These are phyloP conservation scores for Hassar affinis DNA, from an alignment of 2,113 vertebrate species.

Conservation along the genomic window DNA sequence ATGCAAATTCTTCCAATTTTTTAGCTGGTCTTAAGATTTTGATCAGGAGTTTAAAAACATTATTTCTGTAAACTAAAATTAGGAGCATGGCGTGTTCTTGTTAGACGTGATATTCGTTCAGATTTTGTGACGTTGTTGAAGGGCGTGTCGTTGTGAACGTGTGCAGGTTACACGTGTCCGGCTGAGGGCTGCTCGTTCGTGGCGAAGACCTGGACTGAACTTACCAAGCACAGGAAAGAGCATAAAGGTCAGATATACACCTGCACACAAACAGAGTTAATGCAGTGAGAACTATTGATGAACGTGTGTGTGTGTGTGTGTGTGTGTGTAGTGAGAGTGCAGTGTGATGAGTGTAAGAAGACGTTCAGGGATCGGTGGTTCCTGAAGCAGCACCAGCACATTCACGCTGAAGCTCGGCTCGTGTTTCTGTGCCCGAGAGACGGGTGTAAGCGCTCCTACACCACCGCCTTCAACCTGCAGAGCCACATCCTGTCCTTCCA, in stretches of 20 bases:
- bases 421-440: constrained; percentile 80
- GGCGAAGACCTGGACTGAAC: constrained; percentile 88
- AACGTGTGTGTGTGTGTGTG: not conserved
- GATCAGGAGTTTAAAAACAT: too few species aligned
- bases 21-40: too few species aligned
- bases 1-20: too few species aligned
- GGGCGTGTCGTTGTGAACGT: not conserved
- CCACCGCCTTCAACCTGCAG: constrained; percentile 86
- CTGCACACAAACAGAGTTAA: not conserved
- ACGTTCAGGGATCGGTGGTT: constrained; percentile 77
- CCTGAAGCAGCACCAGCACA: constrained; percentile 81
- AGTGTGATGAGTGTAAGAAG: constrained; percentile 79
- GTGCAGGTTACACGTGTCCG: constrained; percentile 81
- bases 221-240: constrained; percentile 77
- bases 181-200: constrained; percentile 78
- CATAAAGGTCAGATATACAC: constrained; percentile 73
- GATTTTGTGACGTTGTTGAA: not conserved
- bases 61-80: too few species aligned
- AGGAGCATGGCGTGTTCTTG: too few species aligned
- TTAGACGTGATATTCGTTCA: too few species aligned
- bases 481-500: constrained; percentile 89
- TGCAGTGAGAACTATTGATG: not conserved
- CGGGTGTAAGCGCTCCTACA: constrained; percentile 84
- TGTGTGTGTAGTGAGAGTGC: constrained; percentile 49
- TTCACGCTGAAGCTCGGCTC: constrained; percentile 70